Evolutionary conservation across 1,140 invertebrate species (phyloP).

Genomic region (Diabrotica undecimpunctata): DNA sequence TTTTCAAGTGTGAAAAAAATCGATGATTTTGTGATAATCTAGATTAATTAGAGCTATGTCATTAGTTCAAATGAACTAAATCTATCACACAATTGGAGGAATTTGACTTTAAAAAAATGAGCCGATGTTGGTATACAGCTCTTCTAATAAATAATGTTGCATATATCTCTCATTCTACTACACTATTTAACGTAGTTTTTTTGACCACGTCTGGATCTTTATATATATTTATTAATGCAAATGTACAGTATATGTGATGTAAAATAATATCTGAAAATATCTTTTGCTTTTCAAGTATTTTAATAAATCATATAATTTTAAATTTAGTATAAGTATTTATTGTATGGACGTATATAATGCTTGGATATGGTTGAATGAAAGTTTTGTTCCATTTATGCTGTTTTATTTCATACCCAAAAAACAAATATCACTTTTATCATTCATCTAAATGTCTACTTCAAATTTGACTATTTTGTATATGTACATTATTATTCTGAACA

Average conservation of each 20-base stretch:
- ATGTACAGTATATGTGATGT: background rate
- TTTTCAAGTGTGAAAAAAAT: too few species aligned
- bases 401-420: too few species aligned
- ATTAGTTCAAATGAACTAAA: too few species aligned
- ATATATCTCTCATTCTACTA: background rate
- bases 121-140: background rate
- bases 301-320: background rate
- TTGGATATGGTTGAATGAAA: slow-evolving; percentile 2
- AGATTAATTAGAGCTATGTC: too few species aligned
- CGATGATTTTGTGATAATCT: too few species aligned
- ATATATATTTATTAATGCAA: background rate
- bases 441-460: too few species aligned
- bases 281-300: slow-evolving; percentile 1
- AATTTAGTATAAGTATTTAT: slow-evolving; percentile 1
- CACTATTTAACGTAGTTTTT: background rate
- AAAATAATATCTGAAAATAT: background rate
- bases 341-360: slow-evolving; percentile 1
- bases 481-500: too few species aligned
- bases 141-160: background rate
- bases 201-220: background rate
- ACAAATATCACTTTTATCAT: too few species aligned
- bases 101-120: too few species aligned
- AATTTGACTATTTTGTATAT: too few species aligned
- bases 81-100: too few species aligned
- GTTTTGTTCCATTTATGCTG: background rate